phyloP scores from a whole-genome alignment of 2,797 vertebrate genomes.

The Notolabrus celidotus region DNA sequence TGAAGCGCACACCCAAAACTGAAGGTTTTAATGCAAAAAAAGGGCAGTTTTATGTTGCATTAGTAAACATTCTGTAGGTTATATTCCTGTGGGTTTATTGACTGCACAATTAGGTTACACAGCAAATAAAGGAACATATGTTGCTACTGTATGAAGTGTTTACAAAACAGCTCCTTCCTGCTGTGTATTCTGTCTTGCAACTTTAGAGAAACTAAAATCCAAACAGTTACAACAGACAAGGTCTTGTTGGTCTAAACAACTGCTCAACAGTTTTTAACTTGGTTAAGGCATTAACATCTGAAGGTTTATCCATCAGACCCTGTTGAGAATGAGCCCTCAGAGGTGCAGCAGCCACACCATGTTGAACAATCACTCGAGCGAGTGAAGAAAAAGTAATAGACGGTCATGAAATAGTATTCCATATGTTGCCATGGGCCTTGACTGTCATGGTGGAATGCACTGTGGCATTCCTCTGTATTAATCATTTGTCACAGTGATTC shows the following conservation, averaged over 20 bases:
- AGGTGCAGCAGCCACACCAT: background rate
- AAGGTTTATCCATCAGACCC: background rate
- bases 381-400: constrained; percentile 1
- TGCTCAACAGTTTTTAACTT: too few relatives aligned
- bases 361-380: constrained; percentile 7
- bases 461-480: constrained; percentile 42
- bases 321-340: constrained; percentile 14
- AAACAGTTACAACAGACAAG: background rate
- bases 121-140: constrained; percentile 10
- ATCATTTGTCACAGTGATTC: constrained; percentile 36
- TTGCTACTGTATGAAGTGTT: constrained; percentile 9
- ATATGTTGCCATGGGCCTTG: constrained; percentile 40
- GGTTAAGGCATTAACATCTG: background rate
- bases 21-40: constrained; percentile 15
- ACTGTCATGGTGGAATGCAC: constrained; percentile 34
- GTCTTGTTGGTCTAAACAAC: background rate
- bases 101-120: constrained; percentile 29
- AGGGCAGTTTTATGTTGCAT: background rate
- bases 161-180: background rate
- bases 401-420: constrained; percentile 21
- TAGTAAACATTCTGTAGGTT: constrained; percentile 7
- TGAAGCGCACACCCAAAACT: background rate
- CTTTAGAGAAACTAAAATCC: background rate
- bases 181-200: background rate
- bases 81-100: constrained; percentile 19